phyloP scores from a whole-genome alignment of 2,888 invertebrate species.

The Chymomyza fuscimana region DNA sequence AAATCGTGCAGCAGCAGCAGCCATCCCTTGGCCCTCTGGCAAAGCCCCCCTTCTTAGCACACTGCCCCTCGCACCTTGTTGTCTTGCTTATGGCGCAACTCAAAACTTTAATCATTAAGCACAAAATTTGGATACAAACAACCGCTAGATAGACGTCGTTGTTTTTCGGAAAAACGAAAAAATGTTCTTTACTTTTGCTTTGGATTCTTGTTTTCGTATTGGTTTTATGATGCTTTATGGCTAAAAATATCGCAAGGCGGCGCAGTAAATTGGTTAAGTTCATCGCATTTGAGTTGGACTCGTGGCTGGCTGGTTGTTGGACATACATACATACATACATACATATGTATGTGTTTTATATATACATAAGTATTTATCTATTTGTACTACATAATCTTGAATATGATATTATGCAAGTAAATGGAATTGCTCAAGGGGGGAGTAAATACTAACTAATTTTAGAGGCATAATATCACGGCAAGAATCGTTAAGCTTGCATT shows the following conservation, averaged over 20 bases:
- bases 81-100: constrained; percentile 43
- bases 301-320: constrained; percentile 51
- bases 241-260: constrained; percentile 57
- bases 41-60: not conserved
- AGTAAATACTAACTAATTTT: no score
- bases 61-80: not conserved
- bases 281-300: constrained; percentile 51
- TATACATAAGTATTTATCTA: not conserved
- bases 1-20: not conserved
- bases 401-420: not conserved
- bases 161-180: constrained; percentile 3
- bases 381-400: not conserved
- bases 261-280: constrained; percentile 11
- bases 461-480: no score
- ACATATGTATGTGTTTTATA: not conserved
- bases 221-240: constrained; percentile 55
- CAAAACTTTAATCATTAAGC: constrained; percentile 33
- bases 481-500: no score
- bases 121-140: constrained; percentile 2
- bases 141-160: not conserved
- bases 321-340: no score
- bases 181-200: not conserved
- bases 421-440: no score
- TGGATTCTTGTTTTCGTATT: not conserved
- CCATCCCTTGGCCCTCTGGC: not conserved